Base-by-base conservation (phyloP, 2,888 invertebrate genomes). In the Erebia aethiops region DNA sequence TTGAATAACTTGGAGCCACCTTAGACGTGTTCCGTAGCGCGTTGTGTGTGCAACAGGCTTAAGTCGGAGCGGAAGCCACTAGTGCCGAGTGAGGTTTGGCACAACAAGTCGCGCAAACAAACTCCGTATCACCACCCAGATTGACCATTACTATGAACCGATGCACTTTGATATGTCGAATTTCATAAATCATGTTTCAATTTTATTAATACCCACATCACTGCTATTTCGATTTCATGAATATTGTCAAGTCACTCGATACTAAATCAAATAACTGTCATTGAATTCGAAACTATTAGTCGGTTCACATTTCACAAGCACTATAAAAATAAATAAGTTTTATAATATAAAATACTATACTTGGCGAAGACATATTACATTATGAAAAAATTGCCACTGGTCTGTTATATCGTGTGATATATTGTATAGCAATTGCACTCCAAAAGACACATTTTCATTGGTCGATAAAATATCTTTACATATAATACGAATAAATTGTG, bases 41-140 rank as follows among this genome's bases (percentile, higher is more conserved):
- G 10, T 16, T 16, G 54, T 16, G 54, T 54, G 16, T 54, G 10
- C 18, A 16, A 10, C 54, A 54, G 66, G 64, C 63, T 67, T 61
- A 67, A 68, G 77, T 79, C 76, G 76, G 78, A 78, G 77, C 78
- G 78, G 81, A 79, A 80, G 82, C 81, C 80, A 80, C 73, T 76
- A 81, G 82, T 82, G 87, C 82, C 81, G 77, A 76, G 75, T 80
- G 70, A 71, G 73, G 74, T 90, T 91, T 91, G 91, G 90, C 91
- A 91, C 91, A 68, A 69, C 52, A 46, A 63, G 49, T 46, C 21
- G 46, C 57, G n/a, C 26, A 70, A 69, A 26, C 64, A 54, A 63
- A 66, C 51, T 54, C 41, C 26, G 51, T 51, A 21, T 58, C 49
- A 26, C 46, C 46, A 16, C 18, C 18, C 54, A 35, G n/a, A 56